Evolutionary conservation across 2,888 invertebrate genomes (phyloP), one percentile per base, ranked within the genome.

Genomic region (Cephonodes hylas): DNA sequence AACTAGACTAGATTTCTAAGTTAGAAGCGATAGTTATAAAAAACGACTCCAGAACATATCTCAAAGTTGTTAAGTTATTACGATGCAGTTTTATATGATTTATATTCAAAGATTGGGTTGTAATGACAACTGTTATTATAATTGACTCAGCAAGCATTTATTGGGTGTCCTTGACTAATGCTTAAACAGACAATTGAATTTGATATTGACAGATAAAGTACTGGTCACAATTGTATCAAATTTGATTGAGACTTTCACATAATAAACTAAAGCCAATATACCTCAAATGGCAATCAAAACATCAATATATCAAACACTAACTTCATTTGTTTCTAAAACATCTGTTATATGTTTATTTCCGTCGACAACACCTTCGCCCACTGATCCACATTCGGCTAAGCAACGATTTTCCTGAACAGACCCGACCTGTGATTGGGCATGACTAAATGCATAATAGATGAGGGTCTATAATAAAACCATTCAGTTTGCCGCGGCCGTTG

Each of bases 371-470:
- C 53, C 48, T 73, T 74, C 62, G 63, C 68, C 71, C 74, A 72
- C 61, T 74, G 74, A 64, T 76, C 81, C 69, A 81, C 71, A 80
- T 86, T 79, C 73, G 72, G 71, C 65, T 73, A 68, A 71, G 78
- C 86, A 89, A 87, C 86, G 86, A 90, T 90, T 89, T 89, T 88
- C 85, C 83, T 84, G 87, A 84, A 85, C 77, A 67, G 71, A 66
- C 56, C 73, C 70, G 70, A 74, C 70, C 73, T 76, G 77, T 76
- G 80, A 89, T 89, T 86, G 84, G 84, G 69, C 78, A 79, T 73
- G 65, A 71, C 80, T 79, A 84, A 82, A 85, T 90, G 76, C 86
- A 91, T 90, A 85, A 89, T 88, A 87, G 81, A 91, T 87, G 85
- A 86, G 83, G 38, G 82, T 80, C 87, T 85, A 87, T 83, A 88